A percentile compares a stretch with the other conserved stretches of the same genome.
These are phyloP conservation scores for Belonocnema kinseyi DNA, from an alignment of 1,140 invertebrate genomes.

Conservation along the genomic window DNA sequence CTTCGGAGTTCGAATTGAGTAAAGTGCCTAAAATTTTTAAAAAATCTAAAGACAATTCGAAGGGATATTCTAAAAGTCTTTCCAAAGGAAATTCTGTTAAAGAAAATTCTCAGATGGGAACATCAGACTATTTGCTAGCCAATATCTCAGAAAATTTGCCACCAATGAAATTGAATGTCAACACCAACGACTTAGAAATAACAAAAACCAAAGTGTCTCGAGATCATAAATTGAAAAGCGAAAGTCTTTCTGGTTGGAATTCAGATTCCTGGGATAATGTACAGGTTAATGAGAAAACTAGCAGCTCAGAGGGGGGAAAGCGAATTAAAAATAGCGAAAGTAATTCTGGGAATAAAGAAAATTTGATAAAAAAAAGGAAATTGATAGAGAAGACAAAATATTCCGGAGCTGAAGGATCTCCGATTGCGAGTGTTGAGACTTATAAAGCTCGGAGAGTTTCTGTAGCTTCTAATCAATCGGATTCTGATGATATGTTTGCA, in stretches of 20 bases:
- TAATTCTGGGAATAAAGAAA: conserved; percentile 32
- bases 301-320: conserved; percentile 29
- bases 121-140: not conserved
- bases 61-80: not conserved
- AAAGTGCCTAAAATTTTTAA: not conserved
- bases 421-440: conserved; percentile 50
- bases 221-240: not conserved
- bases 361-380: conserved; percentile 33
- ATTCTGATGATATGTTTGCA: conserved; percentile 59
- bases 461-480: conserved; percentile 59
- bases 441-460: conserved; percentile 46
- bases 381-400: conserved; percentile 32
- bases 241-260: conserved; percentile 48
- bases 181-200: not conserved
- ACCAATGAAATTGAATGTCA: not conserved
- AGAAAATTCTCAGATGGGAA: not conserved
- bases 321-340: conserved; percentile 35
- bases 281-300: not conserved
- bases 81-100: not conserved
- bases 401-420: conserved; percentile 42
- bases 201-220: not conserved
- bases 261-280: conserved; percentile 65
- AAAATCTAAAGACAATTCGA: not conserved
- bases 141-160: not conserved
- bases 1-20: not conserved